Percentiles rank a stretch among this genome's conserved stretches.
Conservation (phyloP, 37 sponge, comb jelly and placozoan genomes). For the Aphrocallistes beatrix region DNA sequence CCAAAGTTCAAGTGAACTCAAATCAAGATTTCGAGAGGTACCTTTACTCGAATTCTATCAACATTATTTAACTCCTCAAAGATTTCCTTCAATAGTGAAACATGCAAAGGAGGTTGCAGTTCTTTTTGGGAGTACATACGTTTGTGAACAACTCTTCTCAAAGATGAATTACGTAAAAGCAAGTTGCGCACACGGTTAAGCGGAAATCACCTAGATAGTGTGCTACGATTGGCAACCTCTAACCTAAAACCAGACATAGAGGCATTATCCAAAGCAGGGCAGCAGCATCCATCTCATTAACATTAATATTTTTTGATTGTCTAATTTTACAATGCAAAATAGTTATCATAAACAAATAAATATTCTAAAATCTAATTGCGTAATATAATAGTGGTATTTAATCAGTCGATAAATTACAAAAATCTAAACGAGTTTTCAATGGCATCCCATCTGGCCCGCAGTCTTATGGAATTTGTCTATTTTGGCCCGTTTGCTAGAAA, state of each 20-base stretch:
- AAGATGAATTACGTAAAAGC: not conserved
- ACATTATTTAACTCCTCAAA: not conserved
- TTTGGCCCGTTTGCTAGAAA: too few relatives aligned
- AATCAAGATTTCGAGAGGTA: not conserved
- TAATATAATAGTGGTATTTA: too few relatives aligned
- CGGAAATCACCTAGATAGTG: not conserved
- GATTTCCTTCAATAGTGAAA: not conserved
- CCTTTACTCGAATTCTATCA: not conserved
- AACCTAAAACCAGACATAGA: not conserved
- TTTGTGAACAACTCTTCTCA: conserved; percentile 17
- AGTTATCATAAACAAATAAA: too few relatives aligned
- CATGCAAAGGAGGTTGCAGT: conserved; percentile 10
- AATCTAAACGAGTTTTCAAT: too few relatives aligned
- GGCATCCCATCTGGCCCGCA: too few relatives aligned
- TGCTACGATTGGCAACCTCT: not conserved
- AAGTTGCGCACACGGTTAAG: not conserved
- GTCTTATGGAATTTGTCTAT: too few relatives aligned
- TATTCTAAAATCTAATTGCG: too few relatives aligned
- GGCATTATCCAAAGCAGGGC: not conserved
- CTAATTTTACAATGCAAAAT: too few relatives aligned
- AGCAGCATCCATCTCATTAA: not conserved
- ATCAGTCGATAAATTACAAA: too few relatives aligned
- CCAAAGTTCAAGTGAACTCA: not conserved
- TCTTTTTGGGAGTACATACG: not conserved
- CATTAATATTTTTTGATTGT: not conserved